These are phyloP conservation scores for Allophyes oxyacanthae DNA, from an alignment of 2,888 invertebrate species.

Conservation along the genomic window DNA sequence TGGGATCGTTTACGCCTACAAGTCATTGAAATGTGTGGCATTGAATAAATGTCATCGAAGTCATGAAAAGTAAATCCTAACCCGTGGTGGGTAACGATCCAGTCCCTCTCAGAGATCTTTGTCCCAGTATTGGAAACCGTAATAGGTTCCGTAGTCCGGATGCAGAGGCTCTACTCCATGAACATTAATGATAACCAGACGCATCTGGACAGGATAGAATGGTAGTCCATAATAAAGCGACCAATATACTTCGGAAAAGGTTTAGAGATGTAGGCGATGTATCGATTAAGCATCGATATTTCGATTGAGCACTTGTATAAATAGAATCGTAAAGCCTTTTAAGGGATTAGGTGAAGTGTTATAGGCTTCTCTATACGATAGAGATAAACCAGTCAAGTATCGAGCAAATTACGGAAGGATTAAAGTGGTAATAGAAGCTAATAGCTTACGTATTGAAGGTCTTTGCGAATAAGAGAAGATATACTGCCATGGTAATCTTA, in stretches of 20 bases:
- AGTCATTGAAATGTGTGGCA: too few relatives aligned
- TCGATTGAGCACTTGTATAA: slow-evolving; percentile 30
- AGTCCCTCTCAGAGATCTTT: too few relatives aligned
- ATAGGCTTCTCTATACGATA: slow-evolving; percentile 46
- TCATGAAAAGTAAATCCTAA: too few relatives aligned
- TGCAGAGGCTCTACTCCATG: too few relatives aligned
- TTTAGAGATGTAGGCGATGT: slow-evolving; percentile 25
- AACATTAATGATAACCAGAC: too few relatives aligned
- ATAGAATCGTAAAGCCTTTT: slow-evolving; percentile 47
- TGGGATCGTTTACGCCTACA: too few relatives aligned
- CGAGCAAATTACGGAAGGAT: slow-evolving; percentile 16
- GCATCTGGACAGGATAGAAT: too few relatives aligned
- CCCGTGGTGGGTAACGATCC: too few relatives aligned
- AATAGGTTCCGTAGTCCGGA: too few relatives aligned
- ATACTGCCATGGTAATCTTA: too few relatives aligned
- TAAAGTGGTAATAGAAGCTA: slow-evolving; percentile 26
- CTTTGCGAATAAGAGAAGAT: slow-evolving; percentile 5
- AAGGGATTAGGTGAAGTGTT: slow-evolving; percentile 42
- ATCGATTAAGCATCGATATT: slow-evolving; percentile 38
- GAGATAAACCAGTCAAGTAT: slow-evolving; percentile 18
- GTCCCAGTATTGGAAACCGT: too few relatives aligned
- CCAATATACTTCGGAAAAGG: slow-evolving; percentile 19
- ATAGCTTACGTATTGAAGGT: neutral
- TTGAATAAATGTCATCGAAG: too few relatives aligned
- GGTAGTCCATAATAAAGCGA: neutral